phyloP scores from a whole-genome alignment of 1,140 invertebrate genomes.

The Liolophura sinensis region DNA sequence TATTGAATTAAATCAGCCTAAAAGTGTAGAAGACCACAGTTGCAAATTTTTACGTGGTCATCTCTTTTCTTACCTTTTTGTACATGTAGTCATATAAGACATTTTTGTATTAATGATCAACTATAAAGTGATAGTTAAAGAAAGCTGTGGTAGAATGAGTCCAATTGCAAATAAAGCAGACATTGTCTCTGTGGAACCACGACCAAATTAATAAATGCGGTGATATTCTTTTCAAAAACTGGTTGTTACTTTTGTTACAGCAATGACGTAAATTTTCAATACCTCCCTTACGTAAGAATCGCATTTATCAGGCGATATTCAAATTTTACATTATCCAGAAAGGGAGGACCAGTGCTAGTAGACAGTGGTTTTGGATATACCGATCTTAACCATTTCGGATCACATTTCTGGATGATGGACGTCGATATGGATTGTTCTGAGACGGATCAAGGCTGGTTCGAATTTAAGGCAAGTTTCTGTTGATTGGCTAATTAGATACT shows the following conservation, averaged over 20 bases:
- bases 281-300: not conserved
- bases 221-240: too few relatives aligned
- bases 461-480: slow-evolving; percentile 46
- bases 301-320: not conserved
- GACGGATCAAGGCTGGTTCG: slow-evolving; percentile 57
- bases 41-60: too few relatives aligned
- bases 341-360: slow-evolving; percentile 17
- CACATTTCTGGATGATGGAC: slow-evolving; percentile 58
- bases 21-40: too few relatives aligned
- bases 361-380: slow-evolving; percentile 39
- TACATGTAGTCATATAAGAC: not conserved
- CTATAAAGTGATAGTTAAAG: slow-evolving; percentile 14
- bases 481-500: too few relatives aligned
- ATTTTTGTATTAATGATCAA: not conserved
- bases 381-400: slow-evolving; percentile 49
- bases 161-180: too few relatives aligned
- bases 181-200: too few relatives aligned
- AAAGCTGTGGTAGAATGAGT: slow-evolving; percentile 8
- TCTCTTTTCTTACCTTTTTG: not conserved
- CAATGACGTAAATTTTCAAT: too few relatives aligned
- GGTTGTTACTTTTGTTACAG: too few relatives aligned
- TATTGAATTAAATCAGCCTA: too few relatives aligned
- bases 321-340: not conserved
- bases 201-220: too few relatives aligned
- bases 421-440: slow-evolving; percentile 56